These are phyloP conservation scores for Eufriesea mexicana DNA, from an alignment of 1,140 invertebrate genomes.

Conservation along the genomic window DNA sequence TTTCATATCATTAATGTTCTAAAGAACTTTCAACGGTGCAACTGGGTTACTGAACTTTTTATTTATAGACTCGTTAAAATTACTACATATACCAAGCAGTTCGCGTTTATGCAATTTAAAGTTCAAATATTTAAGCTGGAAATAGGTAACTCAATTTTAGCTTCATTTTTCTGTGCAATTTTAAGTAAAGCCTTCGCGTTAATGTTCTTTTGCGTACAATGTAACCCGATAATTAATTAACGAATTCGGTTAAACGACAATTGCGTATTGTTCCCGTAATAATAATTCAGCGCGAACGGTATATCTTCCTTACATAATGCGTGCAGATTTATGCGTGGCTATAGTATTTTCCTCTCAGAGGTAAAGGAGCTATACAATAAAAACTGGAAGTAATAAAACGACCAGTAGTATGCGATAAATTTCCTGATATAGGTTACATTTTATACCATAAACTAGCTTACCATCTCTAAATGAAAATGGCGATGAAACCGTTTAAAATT, in stretches of 20 bases:
- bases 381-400: neutral
- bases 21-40: neutral
- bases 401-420: neutral
- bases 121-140: neutral
- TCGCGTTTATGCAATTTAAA: neutral
- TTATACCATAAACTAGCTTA: too few species aligned
- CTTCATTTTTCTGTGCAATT: too few species aligned
- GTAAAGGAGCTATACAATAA: neutral
- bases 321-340: neutral
- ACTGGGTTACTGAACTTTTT: neutral
- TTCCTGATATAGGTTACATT: neutral
- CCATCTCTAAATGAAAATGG: too few species aligned
- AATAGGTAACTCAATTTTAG: neutral
- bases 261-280: too few species aligned
- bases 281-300: neutral
- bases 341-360: neutral
- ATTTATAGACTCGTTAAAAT: neutral
- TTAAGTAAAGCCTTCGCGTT: too few species aligned
- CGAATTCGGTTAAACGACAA: too few species aligned
- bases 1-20: constrained; percentile 10
- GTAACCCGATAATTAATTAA: too few species aligned
- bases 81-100: neutral
- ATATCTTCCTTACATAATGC: neutral
- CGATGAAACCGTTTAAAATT: too few species aligned
- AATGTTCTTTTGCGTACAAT: too few species aligned